A percentile compares a stretch with the other conserved stretches of the same genome.
phyloP scores from a whole-genome alignment of 2,113 vertebrate species.

The Isurus oxyrinchus region DNA sequence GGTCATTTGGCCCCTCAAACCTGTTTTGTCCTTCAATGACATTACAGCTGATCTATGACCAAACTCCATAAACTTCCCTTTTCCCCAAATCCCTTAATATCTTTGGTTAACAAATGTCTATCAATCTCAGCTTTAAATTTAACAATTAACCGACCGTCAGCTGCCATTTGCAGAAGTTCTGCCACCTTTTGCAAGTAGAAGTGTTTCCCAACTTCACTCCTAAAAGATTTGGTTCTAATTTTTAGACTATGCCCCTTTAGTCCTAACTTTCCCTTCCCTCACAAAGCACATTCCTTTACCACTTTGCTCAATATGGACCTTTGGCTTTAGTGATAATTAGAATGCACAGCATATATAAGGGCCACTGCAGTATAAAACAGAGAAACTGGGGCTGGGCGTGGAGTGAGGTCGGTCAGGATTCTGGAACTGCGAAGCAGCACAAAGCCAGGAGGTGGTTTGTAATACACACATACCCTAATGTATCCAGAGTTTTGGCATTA shows the following conservation, averaged over 20 bases:
- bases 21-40: not conserved
- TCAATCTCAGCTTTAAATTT: not conserved
- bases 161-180: not conserved
- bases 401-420: not conserved
- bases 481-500: not conserved
- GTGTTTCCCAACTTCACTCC: not conserved
- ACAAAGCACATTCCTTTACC: not conserved
- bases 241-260: no score
- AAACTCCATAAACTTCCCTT: not conserved
- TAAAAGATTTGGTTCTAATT: no score
- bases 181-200: not conserved
- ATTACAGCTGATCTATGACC: not conserved
- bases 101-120: not conserved
- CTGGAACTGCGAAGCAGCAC: not conserved
- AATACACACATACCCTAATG: not conserved
- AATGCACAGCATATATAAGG: not conserved
- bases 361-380: not conserved
- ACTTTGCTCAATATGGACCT: no score
- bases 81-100: not conserved
- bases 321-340: not conserved
- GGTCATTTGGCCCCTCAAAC: not conserved
- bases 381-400: not conserved
- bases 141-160: not conserved
- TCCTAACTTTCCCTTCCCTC: not conserved
- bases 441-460: not conserved